phyloP scores from a whole-genome alignment of 2,113 vertebrate species.

The Lota lota region DNA sequence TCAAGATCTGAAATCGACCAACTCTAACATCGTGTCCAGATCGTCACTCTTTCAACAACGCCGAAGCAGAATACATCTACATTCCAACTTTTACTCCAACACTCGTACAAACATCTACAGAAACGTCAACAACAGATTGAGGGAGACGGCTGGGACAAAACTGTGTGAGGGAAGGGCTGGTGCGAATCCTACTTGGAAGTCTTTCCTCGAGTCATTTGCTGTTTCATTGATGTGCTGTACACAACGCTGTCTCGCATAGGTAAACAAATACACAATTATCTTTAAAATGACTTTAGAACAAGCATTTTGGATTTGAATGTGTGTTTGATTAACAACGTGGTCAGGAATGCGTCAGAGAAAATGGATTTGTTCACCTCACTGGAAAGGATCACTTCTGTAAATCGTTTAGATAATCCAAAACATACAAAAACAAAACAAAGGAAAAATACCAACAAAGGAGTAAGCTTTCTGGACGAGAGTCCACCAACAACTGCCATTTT shows the following conservation, averaged over 20 bases:
- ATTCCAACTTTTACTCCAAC: constrained; percentile 38
- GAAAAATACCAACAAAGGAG: background rate
- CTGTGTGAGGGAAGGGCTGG: too few relatives aligned
- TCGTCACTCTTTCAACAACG: constrained; percentile 23
- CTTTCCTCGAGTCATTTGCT: too few relatives aligned
- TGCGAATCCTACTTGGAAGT: too few relatives aligned
- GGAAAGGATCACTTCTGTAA: background rate
- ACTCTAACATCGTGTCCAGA: constrained; percentile 17
- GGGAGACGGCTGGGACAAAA: too few relatives aligned
- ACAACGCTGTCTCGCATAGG: too few relatives aligned
- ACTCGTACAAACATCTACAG: constrained; percentile 39
- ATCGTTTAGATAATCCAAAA: background rate
- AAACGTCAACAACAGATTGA: background rate
- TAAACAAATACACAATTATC: background rate
- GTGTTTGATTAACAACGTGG: background rate
- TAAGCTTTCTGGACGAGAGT: background rate
- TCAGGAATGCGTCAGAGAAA: background rate
- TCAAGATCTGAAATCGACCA: constrained; percentile 9
- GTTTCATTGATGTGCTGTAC: too few relatives aligned
- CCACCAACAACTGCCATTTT: constrained; percentile 1
- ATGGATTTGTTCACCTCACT: background rate
- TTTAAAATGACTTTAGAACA: background rate
- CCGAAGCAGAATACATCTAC: constrained; percentile 23
- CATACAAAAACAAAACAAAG: background rate
- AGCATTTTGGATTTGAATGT: background rate